phyloP scores from a whole-genome alignment of 2,113 vertebrate species.

The Oxyura jamaicensis region DNA sequence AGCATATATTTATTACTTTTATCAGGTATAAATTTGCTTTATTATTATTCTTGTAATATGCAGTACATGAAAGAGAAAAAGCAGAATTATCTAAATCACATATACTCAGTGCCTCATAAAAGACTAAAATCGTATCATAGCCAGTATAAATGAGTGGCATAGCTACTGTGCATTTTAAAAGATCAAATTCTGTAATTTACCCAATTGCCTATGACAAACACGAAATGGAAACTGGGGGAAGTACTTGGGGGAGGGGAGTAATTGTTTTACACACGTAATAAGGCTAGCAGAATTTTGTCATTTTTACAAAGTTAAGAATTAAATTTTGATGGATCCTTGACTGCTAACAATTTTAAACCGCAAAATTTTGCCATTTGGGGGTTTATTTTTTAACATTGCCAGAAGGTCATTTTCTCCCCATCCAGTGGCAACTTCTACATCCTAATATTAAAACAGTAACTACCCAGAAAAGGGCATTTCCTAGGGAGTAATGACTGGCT shows the following conservation, averaged over 20 bases:
- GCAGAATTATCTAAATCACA: neutral
- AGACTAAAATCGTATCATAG: neutral
- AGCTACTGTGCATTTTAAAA: neutral
- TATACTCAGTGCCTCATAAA: neutral
- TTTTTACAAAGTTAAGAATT: neutral
- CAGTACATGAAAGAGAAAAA: neutral
- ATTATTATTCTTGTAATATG: neutral
- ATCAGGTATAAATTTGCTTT: neutral
- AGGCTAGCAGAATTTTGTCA: neutral
- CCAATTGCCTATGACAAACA: neutral
- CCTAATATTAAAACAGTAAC: constrained; percentile 44
- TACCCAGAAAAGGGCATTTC: constrained; percentile 51
- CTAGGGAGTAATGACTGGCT: constrained; percentile 53
- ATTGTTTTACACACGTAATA: neutral
- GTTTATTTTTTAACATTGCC: neutral
- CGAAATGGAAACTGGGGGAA: neutral
- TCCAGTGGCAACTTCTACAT: neutral
- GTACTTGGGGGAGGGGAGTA: neutral
- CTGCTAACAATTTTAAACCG: neutral
- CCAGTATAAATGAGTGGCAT: neutral
- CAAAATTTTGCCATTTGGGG: neutral
- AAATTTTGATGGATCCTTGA: neutral
- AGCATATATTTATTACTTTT: neutral
- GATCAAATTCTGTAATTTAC: neutral
- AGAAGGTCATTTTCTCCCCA: constrained; percentile 3